Percentiles rank a stretch among this genome's conserved stretches.
Conservation (phyloP, 2,113 vertebrate genomes). For the Alectura lathami region DNA sequence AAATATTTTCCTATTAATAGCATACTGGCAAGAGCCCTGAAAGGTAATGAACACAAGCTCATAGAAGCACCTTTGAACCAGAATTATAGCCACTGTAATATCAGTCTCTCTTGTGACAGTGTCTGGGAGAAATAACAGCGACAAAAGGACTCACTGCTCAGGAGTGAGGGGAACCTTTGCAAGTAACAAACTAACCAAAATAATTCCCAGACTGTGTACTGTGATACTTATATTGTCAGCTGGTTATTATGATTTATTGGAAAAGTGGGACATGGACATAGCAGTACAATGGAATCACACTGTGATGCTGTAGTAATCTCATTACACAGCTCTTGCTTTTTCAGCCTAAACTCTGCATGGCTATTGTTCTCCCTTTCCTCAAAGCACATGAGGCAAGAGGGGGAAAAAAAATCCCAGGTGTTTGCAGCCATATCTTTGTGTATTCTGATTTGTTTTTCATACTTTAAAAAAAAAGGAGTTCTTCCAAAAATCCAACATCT, state of each 20-base stretch:
- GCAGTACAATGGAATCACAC: background rate
- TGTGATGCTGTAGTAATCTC: background rate
- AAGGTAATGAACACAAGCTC: background rate
- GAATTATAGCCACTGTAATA: background rate
- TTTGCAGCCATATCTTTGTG: background rate
- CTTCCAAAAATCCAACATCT: background rate
- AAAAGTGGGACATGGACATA: background rate
- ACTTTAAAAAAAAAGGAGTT: fast-evolving
- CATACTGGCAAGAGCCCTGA: background rate
- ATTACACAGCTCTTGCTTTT: constrained; percentile 26
- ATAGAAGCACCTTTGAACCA: background rate
- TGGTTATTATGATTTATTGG: constrained; percentile 45
- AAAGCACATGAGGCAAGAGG: background rate
- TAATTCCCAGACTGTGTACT: constrained; percentile 23
- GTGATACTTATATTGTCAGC: constrained; percentile 46
- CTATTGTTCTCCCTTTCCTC: background rate
- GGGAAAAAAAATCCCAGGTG: background rate
- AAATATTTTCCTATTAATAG: background rate
- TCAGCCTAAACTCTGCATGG: background rate
- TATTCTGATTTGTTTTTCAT: background rate
- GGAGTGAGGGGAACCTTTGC: background rate
- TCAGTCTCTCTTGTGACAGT: background rate
- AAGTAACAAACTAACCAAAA: background rate
- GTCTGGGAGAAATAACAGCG: background rate
- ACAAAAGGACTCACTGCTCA: background rate